Evolutionary conservation across 2,113 vertebrate genomes (phyloP), one percentile per base, ranked within the genome.

Genomic region (Xiphorhynchus elegans): DNA sequence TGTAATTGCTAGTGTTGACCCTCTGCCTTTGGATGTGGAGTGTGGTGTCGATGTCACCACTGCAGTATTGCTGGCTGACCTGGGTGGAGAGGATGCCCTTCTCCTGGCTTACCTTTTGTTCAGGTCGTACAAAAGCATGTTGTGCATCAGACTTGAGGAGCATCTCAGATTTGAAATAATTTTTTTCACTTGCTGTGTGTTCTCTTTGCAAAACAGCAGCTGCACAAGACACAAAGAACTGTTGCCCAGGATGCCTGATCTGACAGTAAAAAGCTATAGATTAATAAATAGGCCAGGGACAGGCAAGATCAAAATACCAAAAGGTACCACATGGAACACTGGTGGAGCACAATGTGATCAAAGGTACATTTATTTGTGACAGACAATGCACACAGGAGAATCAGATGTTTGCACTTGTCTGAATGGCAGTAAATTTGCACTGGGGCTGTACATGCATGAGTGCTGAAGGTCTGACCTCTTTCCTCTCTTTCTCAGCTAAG

Each of bases 41-140:
- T 0, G 1, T 39, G 25, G 15, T 13, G 40, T 50, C 60, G 25
- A 0, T 50, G 56, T 53, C 66, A 87, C 42, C 7, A 1, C 3
- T 64, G 46, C 68, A 74, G 19, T 37, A 52, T 52, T 79, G 49
- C 49, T 2, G 2, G 12, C 59, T 83, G 50, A 46, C 40, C 50
- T 74, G n/a, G 37, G 11, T 42, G 62, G 44, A 63, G 20, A 56
- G 8, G 10, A 83, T 56, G 44, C 29, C 8, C 42, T 88, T 82
- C 26, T 76, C 16, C 59, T 56, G 21, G 24, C n/a, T 95, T 49
- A 16, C 11, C 31, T 83, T 88, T 50, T 44, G 33, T 35, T 90
- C 49, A 44, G 13, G 26, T 83, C 44, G 35, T 40, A 26, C 2
- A 20, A 75, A 83, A 64, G 33, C 26, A 56, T 28, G 11, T 26